These are phyloP conservation scores for Dichetophora obliterata DNA, from an alignment of 2,888 invertebrate genomes.

Conservation along the genomic window DNA sequence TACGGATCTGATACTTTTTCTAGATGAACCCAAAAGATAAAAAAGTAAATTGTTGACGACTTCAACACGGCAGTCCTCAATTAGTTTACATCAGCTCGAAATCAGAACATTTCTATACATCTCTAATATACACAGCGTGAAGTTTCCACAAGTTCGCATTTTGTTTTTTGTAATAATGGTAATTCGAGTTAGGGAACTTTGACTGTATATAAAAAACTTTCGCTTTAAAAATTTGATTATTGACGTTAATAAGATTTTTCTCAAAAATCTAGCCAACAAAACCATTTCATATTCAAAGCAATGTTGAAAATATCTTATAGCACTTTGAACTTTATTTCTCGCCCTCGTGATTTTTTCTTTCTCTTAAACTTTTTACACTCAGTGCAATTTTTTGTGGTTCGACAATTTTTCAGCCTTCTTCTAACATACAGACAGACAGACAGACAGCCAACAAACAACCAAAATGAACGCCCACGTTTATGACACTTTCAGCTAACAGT, in stretches of 20 bases:
- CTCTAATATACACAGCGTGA: no score
- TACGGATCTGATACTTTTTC: no score
- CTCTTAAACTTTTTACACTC: slow-evolving; percentile 22
- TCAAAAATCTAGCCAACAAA: background rate
- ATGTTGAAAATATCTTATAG: background rate
- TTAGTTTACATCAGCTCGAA: no score
- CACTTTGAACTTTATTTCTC: background rate
- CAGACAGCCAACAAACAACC: background rate
- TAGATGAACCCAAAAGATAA: no score
- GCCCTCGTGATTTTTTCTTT: background rate
- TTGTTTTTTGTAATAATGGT: no score
- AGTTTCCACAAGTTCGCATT: no score
- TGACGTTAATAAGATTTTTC: background rate
- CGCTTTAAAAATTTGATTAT: no score
- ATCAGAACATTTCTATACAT: no score
- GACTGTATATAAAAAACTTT: no score
- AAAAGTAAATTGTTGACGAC: no score
- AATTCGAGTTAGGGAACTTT: no score
- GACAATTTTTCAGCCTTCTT: background rate
- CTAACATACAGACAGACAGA: background rate
- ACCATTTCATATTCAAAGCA: slow-evolving; percentile 5
- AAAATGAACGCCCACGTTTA: slow-evolving; percentile 36
- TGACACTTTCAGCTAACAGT: slow-evolving; percentile 33
- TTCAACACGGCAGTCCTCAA: no score
- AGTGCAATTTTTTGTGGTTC: slow-evolving; percentile 25